Conservation (phyloP, 2,888 invertebrate genomes). For the Cheilosia urbana region DNA sequence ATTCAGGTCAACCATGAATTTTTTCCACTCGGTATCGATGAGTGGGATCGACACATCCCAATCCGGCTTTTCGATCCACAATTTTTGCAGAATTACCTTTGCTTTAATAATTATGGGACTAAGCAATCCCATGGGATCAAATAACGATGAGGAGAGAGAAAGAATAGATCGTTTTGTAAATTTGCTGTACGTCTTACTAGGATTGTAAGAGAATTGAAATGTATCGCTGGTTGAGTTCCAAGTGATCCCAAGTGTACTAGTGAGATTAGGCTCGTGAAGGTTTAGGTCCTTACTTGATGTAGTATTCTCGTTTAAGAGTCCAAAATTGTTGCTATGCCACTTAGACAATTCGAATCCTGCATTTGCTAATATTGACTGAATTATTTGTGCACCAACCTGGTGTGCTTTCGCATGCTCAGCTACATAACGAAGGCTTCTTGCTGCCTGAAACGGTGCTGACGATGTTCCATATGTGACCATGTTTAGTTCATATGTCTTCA, state of each 20-base stretch:
- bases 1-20: neutral
- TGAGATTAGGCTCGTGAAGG: constrained; percentile 4
- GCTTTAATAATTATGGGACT: neutral
- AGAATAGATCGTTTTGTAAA: constrained; percentile 39
- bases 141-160: too few species aligned
- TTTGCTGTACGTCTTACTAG: constrained; percentile 4
- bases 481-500: neutral
- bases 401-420: neutral
- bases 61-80: constrained; percentile 7
- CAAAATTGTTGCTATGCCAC: constrained; percentile 3
- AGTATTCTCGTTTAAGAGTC: neutral
- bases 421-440: neutral
- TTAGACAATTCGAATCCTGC: constrained; percentile 48
- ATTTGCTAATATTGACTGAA: constrained; percentile 8
- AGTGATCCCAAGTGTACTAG: neutral
- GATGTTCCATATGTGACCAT: neutral
- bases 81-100: neutral
- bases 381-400: neutral
- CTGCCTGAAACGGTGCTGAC: constrained; percentile 8
- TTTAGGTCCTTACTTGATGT: constrained; percentile 8
- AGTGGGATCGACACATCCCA: constrained; percentile 18
- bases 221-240: neutral
- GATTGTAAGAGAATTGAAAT: constrained; percentile 32
- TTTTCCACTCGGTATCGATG: neutral
- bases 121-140: constrained; percentile 4